Base-by-base conservation (phyloP, 1,140 invertebrate genomes). In the Geopemphigus sp. region DNA sequence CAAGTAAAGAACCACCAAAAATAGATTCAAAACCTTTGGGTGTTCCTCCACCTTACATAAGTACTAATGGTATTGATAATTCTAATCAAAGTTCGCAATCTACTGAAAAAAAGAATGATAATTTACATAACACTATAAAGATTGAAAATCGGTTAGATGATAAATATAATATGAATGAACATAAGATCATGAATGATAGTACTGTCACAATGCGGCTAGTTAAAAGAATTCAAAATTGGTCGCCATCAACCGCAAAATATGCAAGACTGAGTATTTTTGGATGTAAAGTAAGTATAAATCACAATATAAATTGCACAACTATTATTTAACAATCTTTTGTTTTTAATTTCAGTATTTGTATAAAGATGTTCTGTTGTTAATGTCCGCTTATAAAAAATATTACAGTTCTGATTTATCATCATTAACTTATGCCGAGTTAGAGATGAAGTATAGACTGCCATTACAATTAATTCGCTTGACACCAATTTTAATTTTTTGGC, bases 191-290 rank as follows among this genome's bases (percentile, higher is more conserved):
- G 45, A 47, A 78, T 14, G 72, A 57, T 24, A 61, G 61, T 63
- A 45, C 39, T 11, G 59, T 78, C 19, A 45, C n/a, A 24, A 78
- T 61, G 32, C 73, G 73, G n/a, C 26, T 78, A 0, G 26, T 50
- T 47, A 61, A 78, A 29, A 61, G 10, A 10, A 61, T 78, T 59
- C 56, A 78, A 63, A 78, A 78, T 17, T 59, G 54, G 56, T 78
- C 73, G 1, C 73, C 73, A 61, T 78, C 57, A 24, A 59, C 73
- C 19, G 73, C 73, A 24, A 78, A 78, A 26, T 78, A 78, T 61
- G 73, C 73, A 59, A 78, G 73, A 61, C 54, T 78, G n/a, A 53
- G 73, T 78, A 22, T 78, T 61, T 78, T 78, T 78, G 73, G 73
- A 4, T 78, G 73, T 63, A 78, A 78, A 61, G 73, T 78, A 1